Base-by-base conservation (phyloP, 2,113 vertebrate species). In the Poecilia latipinna region DNA sequence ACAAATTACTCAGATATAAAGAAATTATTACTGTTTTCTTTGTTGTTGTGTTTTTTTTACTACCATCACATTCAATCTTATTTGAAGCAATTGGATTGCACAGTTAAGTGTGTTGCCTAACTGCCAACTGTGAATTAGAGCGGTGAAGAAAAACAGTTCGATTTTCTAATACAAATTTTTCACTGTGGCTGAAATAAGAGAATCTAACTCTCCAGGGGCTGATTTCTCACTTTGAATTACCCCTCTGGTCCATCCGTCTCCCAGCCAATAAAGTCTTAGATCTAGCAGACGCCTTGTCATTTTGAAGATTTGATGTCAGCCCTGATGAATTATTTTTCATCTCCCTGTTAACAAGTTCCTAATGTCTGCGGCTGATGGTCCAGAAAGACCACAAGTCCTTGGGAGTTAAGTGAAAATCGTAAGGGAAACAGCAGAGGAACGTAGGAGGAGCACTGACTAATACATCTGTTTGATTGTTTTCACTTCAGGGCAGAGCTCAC, bases 151-250 rank as follows among this genome's bases (percentile, higher is more conserved):
- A 93, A 89, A 90, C 81, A 68, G 82, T 80, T 91, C 72, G 77
- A 89, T 91, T 92, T 93, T 90, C 89, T 90, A 85, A 84, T 78
- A 80, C 71, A 70, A 84, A 84, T 92, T 88, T 88, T 90, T 85
- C 87, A 88, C 79, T 71, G 33, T 73, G 75, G 35, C 81, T 83
- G 73, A 73, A 86, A 86, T 79, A 83, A 78, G 72, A 65, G 77
- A 77, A 82, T 86, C 80, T 76, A 81, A 86, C 92, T 88, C 90
- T 89, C 80, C 72, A 65, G 85, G 89, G 89, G 73, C 77, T 62
- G 64, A 89, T 92, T 90, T 91, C 93, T 93, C 91, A 88, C 86
- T 92, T 86, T 88, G 84, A 93, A 91, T 90, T 88, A 91, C 86
- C 90, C 61, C 69, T 84, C 37, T 0, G 62, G 83, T 82, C 80